Conservation (phyloP, 1,140 invertebrate species). For the Atta texana region DNA sequence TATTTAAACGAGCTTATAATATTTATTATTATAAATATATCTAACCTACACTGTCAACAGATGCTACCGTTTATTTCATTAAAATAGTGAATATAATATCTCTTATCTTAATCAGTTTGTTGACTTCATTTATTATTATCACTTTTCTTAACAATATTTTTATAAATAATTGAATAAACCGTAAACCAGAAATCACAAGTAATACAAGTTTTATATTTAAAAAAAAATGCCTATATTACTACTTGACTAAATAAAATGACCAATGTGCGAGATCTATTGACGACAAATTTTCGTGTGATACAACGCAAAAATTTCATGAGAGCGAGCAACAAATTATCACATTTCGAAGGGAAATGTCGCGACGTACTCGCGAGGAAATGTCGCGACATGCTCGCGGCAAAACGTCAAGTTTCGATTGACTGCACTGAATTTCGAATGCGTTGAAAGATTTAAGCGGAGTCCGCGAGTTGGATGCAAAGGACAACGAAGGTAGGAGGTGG, state of each 20-base stretch:
- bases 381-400: conserved; percentile 28
- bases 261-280: neutral
- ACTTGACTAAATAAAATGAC: neutral
- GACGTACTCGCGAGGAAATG: conserved; percentile 1
- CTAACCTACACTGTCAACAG: neutral
- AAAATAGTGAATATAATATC: neutral
- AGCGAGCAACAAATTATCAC: conserved; percentile 19
- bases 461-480: conserved; percentile 5
- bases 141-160: neutral
- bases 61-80: neutral
- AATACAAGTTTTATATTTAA: neutral
- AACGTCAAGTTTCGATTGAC: conserved; percentile 3
- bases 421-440: conserved; percentile 53
- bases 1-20: neutral
- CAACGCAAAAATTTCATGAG: neutral
- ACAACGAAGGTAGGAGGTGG: neutral
- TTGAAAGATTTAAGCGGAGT: conserved; percentile 70
- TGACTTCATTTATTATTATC: neutral
- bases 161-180: neutral
- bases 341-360: conserved; percentile 40
- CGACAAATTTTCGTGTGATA: conserved; percentile 20
- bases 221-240: conserved; percentile 13
- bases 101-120: neutral
- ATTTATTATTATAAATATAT: neutral
- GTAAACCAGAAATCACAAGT: neutral